Evolutionary conservation across 1,140 invertebrate genomes (phyloP), one percentile per base, ranked within the genome.

Genomic region (Ceratosolen fusciceps): DNA sequence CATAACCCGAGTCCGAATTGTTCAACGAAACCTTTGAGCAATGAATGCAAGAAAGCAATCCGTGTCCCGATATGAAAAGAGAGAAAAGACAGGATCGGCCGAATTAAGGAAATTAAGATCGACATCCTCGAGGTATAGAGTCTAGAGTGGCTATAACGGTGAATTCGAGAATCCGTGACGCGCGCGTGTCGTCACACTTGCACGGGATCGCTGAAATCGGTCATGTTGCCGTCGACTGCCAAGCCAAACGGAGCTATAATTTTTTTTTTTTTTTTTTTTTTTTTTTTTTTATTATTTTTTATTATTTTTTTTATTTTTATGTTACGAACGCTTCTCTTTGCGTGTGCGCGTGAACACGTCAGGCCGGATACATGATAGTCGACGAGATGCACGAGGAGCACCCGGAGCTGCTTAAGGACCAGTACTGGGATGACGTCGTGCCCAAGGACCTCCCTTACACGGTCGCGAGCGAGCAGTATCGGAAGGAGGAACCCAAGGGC

Each of bases 361-460:
- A 96, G 95, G 96, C 96, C 19, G 95, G 94, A 47, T 96, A 96
- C 87, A 96, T 96, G 95, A 96, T 96, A 77, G 96, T 97, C 1
- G 96, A 97, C 84, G 95, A 96, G 88, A 96, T 97, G 95, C 95
- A 97, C 87, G 95, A 96, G 84, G 95, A 96, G 86, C 95, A 96
- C 86, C 95, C 95, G 5, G 96, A 97, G 86, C 89, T 96, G n/a
- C 88, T 96, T 8, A 95, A 95, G 80, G 96, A 97, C 87, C 95
- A 96, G 84, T 96, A 96, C 85, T 97, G 96, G 96, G 96, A 97
- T 84, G 96, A 97, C 82, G 95, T 96, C 60, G 95, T 98, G 39
- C 96, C 96, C 0, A 95, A 95, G 86, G 95, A 96, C 84, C 88
- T 98, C 81, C 96, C 96, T 0, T 96, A 96, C 82, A 96, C 95